Percentiles rank a stretch among this genome's conserved stretches.
Conservation (phyloP, 37 sponge, comb jelly and placozoan species). For the Cladorhizidae sp. region DNA sequence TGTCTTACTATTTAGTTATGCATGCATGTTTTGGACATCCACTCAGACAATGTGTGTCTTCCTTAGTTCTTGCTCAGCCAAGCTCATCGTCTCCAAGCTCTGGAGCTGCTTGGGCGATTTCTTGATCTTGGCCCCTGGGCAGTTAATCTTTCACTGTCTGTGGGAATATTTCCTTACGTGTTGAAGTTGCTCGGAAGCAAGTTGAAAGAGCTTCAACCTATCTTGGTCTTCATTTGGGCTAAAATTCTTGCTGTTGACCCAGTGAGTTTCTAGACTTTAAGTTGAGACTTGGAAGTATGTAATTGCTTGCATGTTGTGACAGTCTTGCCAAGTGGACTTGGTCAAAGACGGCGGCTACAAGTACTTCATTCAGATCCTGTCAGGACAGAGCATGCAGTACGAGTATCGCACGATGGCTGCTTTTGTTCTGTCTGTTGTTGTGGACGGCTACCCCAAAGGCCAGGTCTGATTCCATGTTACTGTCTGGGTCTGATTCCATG, state of each 20-base stretch:
- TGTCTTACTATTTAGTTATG: not conserved
- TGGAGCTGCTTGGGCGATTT: slow-evolving; percentile 90
- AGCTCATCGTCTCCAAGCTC: slow-evolving; percentile 86
- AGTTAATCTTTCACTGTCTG: slow-evolving; percentile 86
- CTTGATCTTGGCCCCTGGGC: slow-evolving; percentile 95
- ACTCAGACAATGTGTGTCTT: not conserved
- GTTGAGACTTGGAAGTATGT: not conserved
- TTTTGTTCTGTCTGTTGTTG: slow-evolving; percentile 77
- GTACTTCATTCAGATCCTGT: slow-evolving; percentile 86
- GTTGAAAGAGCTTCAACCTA: slow-evolving; percentile 86
- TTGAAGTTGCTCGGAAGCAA: slow-evolving; percentile 93
- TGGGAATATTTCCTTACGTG: slow-evolving; percentile 98
- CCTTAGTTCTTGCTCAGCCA: slow-evolving; percentile 92
- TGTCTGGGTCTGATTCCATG: not conserved
- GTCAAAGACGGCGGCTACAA: slow-evolving; percentile 81
- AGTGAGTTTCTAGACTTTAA: slow-evolving; percentile 33
- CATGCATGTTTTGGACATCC: too few species aligned
- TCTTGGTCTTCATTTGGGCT: slow-evolving; percentile 98
- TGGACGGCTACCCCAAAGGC: slow-evolving; percentile 72
- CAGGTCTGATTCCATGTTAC: slow-evolving; percentile 33
- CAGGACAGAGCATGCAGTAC: slow-evolving; percentile 77
- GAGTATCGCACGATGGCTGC: slow-evolving; percentile 92
- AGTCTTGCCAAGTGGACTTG: slow-evolving; percentile 88
- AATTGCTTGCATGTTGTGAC: not conserved
- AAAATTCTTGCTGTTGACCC: slow-evolving; percentile 91